Base-by-base conservation (phyloP, 2,888 invertebrate genomes). In the Caenorhabditis afra region DNA sequence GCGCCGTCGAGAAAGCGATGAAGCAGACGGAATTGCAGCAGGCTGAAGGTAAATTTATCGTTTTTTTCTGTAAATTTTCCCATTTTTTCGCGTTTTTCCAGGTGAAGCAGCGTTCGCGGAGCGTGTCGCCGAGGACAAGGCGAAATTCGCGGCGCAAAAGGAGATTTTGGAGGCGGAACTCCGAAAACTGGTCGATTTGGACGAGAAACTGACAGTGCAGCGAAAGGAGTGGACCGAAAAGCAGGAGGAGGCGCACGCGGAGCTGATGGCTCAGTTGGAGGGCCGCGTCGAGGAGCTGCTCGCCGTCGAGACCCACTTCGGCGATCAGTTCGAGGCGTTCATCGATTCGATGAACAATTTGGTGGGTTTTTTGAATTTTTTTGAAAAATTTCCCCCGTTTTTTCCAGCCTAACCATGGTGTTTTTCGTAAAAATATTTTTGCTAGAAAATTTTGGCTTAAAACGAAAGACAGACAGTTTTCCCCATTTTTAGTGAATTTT, bases 281-380 rank as follows among this genome's bases (percentile, higher is more conserved):
- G 52, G 55, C 29, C 22, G 52, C 73, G 5, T 11, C 11, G 41
- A 41, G 7, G 53, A 73, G 0, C 16, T 52, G 12, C 20, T 12
- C 18, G 16, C 4, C 10, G 58, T 39, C 5, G 62, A 67, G 14
- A 57, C 16, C 11, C 23, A 45, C 16, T 67, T 73, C 20, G 52
- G 67, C n/a, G 59, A 67, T 39, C 49, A 45, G 5, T 62, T 67
- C 37, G 55, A n/a, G 3, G 57, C 52, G 4, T 14, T 79, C 1
- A 62, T 79, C n/a, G 50, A 67, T 3, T 67, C 61, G 12, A 45
- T 79, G 35, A 61, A 58, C 52, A 57, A 58, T 29, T 45, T 79
- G 52, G 78, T 78, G 23, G 59, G 53, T 0, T 5, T 12, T 23
- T 35, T 12, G 12, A 23, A 5, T 29, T 0, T 16, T 23, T 29